Base-by-base conservation (phyloP, 2,888 invertebrate genomes). In the Limnephilus lunatus region DNA sequence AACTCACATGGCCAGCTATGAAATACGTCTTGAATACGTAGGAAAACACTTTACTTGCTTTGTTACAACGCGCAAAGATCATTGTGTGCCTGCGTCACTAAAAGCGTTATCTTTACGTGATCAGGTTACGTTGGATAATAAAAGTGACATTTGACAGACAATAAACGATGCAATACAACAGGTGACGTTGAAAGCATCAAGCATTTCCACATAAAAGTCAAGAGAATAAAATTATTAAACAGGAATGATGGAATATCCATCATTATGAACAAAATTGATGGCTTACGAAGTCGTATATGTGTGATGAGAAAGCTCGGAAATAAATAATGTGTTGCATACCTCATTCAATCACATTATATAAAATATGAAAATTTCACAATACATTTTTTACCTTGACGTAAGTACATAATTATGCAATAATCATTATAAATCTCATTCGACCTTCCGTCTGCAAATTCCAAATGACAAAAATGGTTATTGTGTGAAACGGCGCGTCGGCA, bases 1-100 rank as follows among this genome's bases (percentile, higher is more conserved):
- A n/a, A 15, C 32, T 82, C 82, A 82, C 44, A 44, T 32, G 80
- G 88, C 80, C 88, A 32, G 88, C 88, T 30, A 68, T 35, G n/a
- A 31, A 44, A n/a, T 39, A 35, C 88, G 81, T 11, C 15, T 68
- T 88, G 32, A 39, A 89, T 35, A 80, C 81, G 15, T 35, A n/a
- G 25, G 80, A 68, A 87, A 31, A 83, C 25, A 25, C 9, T 68
- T 68, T 25, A 68, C 30, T 19, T 31, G 32, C 32, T 32, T 32
- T 31, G 31, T 32, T 31, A 82, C 15, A 82, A 19, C 31, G 32
- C 15, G 32, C 19, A 82, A 14, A 32, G 82, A 82, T 32, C 83
- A 35, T 9, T 25, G 9, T 25, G 11, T 32, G 9, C 35, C 19
- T 83, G 83, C 35, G 32, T 83, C 83, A 83, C 83, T 83, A 11